phyloP scores from a whole-genome alignment of 37 sponge, comb jelly and placozoan species.

The Ianthella basta region DNA sequence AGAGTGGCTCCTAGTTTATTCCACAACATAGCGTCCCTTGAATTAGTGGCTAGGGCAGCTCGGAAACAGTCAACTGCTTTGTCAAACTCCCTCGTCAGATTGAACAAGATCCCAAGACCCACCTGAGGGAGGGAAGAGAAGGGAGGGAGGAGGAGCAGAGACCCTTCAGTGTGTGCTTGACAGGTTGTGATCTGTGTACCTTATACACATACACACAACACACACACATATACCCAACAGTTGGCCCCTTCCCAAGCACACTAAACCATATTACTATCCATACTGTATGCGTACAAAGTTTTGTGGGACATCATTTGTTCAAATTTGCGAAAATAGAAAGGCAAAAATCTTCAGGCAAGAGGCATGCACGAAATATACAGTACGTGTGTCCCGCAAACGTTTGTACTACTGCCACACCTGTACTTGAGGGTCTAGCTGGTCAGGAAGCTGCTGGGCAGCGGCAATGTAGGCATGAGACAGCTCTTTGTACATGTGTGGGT shows the following conservation, averaged over 20 bases:
- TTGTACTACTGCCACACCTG: constrained; percentile 51
- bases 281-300: too few relatives aligned
- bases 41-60: constrained; percentile 67
- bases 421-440: constrained; percentile 67
- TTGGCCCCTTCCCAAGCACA: too few relatives aligned
- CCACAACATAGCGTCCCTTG: constrained; percentile 91
- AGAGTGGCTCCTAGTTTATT: constrained; percentile 96
- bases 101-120: constrained; percentile 83
- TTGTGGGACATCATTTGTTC: too few relatives aligned
- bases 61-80: constrained; percentile 90
- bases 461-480: constrained; percentile 60
- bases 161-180: too few relatives aligned
- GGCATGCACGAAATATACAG: too few relatives aligned
- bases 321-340: too few relatives aligned
- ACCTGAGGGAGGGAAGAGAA: constrained; percentile 28
- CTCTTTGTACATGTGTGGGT: constrained; percentile 37
- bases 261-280: too few relatives aligned
- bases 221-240: too few relatives aligned
- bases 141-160: background rate
- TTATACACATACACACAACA: background rate
- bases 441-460: constrained; percentile 75
- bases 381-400: too few relatives aligned
- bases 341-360: too few relatives aligned
- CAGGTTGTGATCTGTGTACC: background rate
- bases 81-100: constrained; percentile 82